These are phyloP conservation scores for Phocoena phocoena DNA, from an alignment of 2,113 vertebrate species.

Conservation along the genomic window DNA sequence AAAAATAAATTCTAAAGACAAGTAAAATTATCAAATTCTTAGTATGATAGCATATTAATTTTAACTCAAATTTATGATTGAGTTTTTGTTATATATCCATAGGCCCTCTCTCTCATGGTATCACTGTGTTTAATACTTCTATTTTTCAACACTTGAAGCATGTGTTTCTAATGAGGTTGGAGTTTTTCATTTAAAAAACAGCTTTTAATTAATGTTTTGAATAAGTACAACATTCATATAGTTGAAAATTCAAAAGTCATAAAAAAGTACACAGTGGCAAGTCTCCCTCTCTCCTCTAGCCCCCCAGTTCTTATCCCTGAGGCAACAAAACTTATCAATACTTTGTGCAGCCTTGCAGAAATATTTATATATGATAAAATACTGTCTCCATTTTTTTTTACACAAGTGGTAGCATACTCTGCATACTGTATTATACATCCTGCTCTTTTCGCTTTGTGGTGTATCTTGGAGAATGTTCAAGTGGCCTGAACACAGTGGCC, in stretches of 20 bases:
- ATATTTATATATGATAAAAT: neutral
- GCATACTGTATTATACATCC: neutral
- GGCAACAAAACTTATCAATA: neutral
- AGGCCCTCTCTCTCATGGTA: neutral
- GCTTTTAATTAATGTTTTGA: neutral
- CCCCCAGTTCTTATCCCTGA: neutral
- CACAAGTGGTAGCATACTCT: neutral
- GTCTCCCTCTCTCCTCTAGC: neutral
- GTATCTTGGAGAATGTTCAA: conserved; percentile 36
- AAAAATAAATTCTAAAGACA: conserved; percentile 9
- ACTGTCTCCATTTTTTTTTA: neutral
- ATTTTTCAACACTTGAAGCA: conserved; percentile 41
- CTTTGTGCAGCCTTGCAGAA: neutral
- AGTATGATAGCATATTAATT: neutral
- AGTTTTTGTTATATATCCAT: conserved; percentile 23
- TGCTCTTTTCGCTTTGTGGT: neutral
- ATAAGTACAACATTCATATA: neutral
- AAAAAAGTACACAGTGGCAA: neutral
- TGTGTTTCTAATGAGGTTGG: conserved; percentile 39
- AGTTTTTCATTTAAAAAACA: conserved; percentile 1
- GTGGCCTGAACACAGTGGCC: neutral
- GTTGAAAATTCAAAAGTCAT: neutral
- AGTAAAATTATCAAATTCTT: conserved; percentile 37
- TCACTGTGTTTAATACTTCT: conserved; percentile 28
- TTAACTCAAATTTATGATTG: conserved; percentile 16